These are phyloP conservation scores for Chrysina gloriosa DNA, from an alignment of 2,888 invertebrate genomes.

Conservation along the genomic window DNA sequence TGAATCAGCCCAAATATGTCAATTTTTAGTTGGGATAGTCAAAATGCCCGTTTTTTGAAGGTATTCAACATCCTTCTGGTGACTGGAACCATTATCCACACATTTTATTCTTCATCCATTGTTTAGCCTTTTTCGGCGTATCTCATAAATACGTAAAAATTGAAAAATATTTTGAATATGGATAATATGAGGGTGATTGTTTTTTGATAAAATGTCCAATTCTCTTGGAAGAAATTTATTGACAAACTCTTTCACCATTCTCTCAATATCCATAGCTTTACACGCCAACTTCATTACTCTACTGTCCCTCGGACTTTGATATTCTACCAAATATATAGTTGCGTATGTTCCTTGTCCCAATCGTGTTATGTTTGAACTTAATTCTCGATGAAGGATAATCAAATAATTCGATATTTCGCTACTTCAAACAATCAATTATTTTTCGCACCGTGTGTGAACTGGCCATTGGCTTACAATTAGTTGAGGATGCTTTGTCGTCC, in stretches of 20 bases:
- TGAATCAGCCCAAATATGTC: too few relatives aligned
- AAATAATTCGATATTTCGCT: too few relatives aligned
- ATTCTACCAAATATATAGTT: slow-evolving; percentile 70
- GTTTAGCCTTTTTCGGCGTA: slow-evolving; percentile 84
- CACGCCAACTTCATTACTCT: slow-evolving; percentile 70
- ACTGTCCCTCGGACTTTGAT: slow-evolving; percentile 46
- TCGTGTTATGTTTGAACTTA: slow-evolving; percentile 71
- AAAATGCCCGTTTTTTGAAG: too few relatives aligned
- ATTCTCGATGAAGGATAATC: too few relatives aligned
- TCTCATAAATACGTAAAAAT: slow-evolving; percentile 82
- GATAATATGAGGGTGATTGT: slow-evolving; percentile 84
- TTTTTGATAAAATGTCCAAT: slow-evolving; percentile 77
- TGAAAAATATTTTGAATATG: slow-evolving; percentile 82
- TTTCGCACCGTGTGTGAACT: too few relatives aligned
- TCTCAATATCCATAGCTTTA: slow-evolving; percentile 78
- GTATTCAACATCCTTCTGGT: too few relatives aligned
- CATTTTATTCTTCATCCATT: too few relatives aligned
- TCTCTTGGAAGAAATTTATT: slow-evolving; percentile 86
- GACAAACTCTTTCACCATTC: slow-evolving; percentile 83
- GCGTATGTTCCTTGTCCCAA: slow-evolving; percentile 83
- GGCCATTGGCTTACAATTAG: too few relatives aligned
- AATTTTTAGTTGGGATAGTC: too few relatives aligned
- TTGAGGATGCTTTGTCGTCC: too few relatives aligned
- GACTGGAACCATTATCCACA: too few relatives aligned
- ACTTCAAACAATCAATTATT: too few relatives aligned